Evolutionary conservation across 2,888 invertebrate species (phyloP).

Genomic region (Rugalucina vietnamica): DNA sequence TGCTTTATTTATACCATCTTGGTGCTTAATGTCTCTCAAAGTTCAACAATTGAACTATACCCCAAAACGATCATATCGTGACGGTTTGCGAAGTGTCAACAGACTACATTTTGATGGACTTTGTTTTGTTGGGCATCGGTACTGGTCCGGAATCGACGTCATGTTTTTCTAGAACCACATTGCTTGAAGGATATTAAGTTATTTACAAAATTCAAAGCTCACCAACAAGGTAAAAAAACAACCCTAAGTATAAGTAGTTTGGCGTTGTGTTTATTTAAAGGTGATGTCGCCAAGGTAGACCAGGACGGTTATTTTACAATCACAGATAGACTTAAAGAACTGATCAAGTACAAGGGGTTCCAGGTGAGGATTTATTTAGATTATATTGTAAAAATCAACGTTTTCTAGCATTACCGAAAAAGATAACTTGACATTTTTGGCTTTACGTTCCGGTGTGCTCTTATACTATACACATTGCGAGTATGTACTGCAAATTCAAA

Average conservation of each 20-base stretch:
- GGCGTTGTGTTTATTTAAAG: constrained; percentile 83
- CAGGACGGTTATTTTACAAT: constrained; percentile 91
- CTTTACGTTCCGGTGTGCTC: too few relatives aligned
- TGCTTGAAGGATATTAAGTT: background rate
- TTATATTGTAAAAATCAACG: too few relatives aligned
- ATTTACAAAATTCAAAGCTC: too few relatives aligned
- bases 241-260: background rate
- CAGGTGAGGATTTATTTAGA: constrained; percentile 89
- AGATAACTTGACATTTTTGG: too few relatives aligned
- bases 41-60: background rate
- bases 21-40: background rate
- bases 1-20: too few relatives aligned
- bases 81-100: background rate
- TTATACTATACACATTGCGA: too few relatives aligned
- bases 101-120: background rate
- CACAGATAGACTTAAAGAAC: constrained; percentile 94
- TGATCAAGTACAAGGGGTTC: constrained; percentile 95
- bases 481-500: too few relatives aligned
- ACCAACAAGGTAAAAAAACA: background rate
- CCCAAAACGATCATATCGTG: too few relatives aligned
- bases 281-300: constrained; percentile 92
- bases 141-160: background rate
- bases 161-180: background rate
- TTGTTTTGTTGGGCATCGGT: background rate
- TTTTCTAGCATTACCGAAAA: too few relatives aligned